Percentiles rank a stretch among this genome's conserved stretches.
Evolutionary conservation across 2,888 invertebrate genomes (phyloP).

Genomic region (Phengaris alcon): DNA sequence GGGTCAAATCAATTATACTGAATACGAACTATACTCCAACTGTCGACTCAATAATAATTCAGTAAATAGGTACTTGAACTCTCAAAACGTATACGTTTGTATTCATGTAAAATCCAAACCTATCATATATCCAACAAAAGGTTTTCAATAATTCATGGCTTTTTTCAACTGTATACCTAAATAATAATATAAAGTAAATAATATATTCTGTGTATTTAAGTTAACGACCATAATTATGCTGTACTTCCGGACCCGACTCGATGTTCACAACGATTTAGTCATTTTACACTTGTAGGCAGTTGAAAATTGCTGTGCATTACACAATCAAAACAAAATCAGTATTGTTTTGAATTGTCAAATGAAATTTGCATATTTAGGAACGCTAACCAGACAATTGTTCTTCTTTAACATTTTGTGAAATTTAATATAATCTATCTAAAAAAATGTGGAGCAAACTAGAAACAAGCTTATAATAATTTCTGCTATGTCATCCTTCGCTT

Average conservation of each 20-base stretch:
- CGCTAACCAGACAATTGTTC: neutral
- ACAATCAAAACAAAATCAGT: conserved; percentile 6
- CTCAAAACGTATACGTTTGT: neutral
- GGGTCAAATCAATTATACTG: conserved; percentile 16
- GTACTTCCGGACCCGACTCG: conserved; percentile 17
- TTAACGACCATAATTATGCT: conserved; percentile 18
- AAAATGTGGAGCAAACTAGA: too few relatives aligned
- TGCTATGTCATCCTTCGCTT: too few relatives aligned
- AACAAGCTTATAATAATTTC: too few relatives aligned
- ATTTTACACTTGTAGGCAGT: conserved; percentile 8
- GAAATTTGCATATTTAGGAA: neutral
- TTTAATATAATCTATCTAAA: too few relatives aligned
- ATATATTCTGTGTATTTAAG: conserved; percentile 5
- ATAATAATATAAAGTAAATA: neutral
- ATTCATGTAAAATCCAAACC: neutral
- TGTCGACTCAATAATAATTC: conserved; percentile 1
- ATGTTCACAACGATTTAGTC: conserved; percentile 19
- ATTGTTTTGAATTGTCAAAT: conserved; percentile 13
- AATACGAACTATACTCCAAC: neutral
- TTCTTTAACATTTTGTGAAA: neutral
- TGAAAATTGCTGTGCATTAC: conserved; percentile 14
- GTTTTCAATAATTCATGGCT: neutral
- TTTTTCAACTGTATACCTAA: neutral
- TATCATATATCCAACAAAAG: neutral
- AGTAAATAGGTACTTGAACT: conserved; percentile 16